Evolutionary conservation across 2,888 invertebrate species (phyloP), one percentile per base, ranked within the genome.

Genomic region (Heteromyza rotundicornis): DNA sequence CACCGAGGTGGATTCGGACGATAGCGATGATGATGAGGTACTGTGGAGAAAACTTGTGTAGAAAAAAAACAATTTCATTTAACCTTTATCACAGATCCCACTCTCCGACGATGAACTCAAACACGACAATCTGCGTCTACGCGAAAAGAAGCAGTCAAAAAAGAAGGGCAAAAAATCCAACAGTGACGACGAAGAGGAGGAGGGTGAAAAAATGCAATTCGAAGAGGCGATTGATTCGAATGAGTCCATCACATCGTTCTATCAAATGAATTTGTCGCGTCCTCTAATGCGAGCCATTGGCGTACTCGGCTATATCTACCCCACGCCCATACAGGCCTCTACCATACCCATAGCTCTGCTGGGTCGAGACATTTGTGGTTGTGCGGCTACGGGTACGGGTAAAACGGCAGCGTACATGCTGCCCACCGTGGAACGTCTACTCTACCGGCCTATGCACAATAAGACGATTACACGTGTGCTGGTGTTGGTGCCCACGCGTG

Each of bases 381-480:
- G 98, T 86, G 98, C 99, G 24, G 97, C 98, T 0, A 99, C 98
- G 0, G 99, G 99, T 57, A 92, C 94, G 7, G 98, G 98, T 58
- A 99, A 99, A 87, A 99, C 99, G 0, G 97, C 96, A 0, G 98
- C 99, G 0, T 99, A 98, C 82, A 98, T 99, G 95, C 84, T 99
- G 70, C 99, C 99, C 0, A 96, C 97, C 1, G 80, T 99, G 57
- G 99, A 99, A 84, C 87, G 98, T 66, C 86, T 99, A 64, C 83
- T 98, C 12, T 98, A 94, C 82, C 90, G 93, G 70, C 92, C 96
- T 0, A 86, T 88, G 35, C 88, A 89, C 27, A 89, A 83, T 72
- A 86, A 85, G 77, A 88, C 87, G 49, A 88, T 88, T 2, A 93
- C 93, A 0, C 84, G 95, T 68, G 98, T 99, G 0, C 84, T 99